Conservation (phyloP, 2,113 vertebrate species). For the Fulica atra region DNA sequence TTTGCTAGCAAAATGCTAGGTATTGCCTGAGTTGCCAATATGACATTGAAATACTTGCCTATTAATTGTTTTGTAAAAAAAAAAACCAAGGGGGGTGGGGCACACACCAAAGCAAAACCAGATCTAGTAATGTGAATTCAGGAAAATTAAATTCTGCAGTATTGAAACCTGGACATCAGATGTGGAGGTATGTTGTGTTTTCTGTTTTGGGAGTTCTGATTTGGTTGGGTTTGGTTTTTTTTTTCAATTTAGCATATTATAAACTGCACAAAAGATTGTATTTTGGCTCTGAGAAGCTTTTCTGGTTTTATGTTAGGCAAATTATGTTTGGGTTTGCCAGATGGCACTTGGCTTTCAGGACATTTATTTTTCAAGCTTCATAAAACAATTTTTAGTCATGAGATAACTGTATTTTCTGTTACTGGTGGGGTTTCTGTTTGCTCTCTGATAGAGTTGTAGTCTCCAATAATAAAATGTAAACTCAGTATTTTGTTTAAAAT, state of each 20-base stretch:
- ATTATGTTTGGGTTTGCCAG: slow-evolving; percentile 10
- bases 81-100: background rate
- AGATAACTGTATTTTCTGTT: background rate
- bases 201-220: background rate
- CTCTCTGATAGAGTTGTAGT: background rate
- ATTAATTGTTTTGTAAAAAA: background rate
- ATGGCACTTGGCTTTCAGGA: background rate
- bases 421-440: background rate
- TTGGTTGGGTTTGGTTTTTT: background rate
- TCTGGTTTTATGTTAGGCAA: background rate
- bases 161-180: background rate
- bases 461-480: background rate
- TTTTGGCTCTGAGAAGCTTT: background rate
- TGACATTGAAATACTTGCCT: background rate
- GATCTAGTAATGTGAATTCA: background rate
- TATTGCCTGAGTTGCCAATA: background rate
- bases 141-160: background rate
- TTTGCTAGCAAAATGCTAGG: background rate
- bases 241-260: background rate
- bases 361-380: slow-evolving; percentile 23
- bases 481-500: slow-evolving; percentile 4
- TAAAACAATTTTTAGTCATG: slow-evolving; percentile 3
- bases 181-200: background rate
- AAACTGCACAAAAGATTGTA: background rate
- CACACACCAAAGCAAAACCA: background rate